Percentiles rank a stretch among this genome's conserved stretches.
Conservation (phyloP, 1,140 invertebrate genomes). For the Cheumatopsyche charites region DNA sequence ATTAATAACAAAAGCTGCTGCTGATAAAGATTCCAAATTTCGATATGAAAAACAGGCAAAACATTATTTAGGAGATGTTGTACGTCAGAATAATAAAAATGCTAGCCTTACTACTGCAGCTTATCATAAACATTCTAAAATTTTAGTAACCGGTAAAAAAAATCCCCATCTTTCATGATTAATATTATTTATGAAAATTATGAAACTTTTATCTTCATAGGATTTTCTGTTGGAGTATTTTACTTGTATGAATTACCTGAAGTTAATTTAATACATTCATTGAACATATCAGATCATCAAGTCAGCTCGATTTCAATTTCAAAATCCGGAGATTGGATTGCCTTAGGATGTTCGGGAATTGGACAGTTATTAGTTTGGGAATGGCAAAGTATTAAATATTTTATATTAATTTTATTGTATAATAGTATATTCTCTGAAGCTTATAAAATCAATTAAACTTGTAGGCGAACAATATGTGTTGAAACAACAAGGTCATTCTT, state of each 20-base stretch:
- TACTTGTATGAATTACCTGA: constrained; percentile 93
- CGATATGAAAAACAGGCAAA: constrained; percentile 71
- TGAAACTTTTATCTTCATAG: constrained; percentile 36
- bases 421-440: neutral
- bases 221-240: constrained; percentile 65
- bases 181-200: too few relatives aligned
- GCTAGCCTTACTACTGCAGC: constrained; percentile 75
- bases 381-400: constrained; percentile 82
- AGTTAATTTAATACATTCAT: constrained; percentile 88
- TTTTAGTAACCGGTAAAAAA: constrained; percentile 73
- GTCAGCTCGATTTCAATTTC: constrained; percentile 86
- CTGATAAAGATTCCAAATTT: constrained; percentile 62
- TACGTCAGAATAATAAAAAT: constrained; percentile 66
- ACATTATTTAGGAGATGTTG: constrained; percentile 75
- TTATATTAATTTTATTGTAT: constrained; percentile 7
- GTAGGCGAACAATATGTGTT: constrained; percentile 91
- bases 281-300: constrained; percentile 81
- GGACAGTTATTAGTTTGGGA: constrained; percentile 97
- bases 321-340: constrained; percentile 92
- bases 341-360: constrained; percentile 79
- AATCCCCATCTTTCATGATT: neutral
- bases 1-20: constrained; percentile 45
- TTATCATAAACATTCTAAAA: constrained; percentile 78
- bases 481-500: constrained; percentile 95
- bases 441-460: constrained; percentile 37